Evolutionary conservation across 2,797 vertebrate genomes (phyloP).

Genomic region (Balearica regulorum): DNA sequence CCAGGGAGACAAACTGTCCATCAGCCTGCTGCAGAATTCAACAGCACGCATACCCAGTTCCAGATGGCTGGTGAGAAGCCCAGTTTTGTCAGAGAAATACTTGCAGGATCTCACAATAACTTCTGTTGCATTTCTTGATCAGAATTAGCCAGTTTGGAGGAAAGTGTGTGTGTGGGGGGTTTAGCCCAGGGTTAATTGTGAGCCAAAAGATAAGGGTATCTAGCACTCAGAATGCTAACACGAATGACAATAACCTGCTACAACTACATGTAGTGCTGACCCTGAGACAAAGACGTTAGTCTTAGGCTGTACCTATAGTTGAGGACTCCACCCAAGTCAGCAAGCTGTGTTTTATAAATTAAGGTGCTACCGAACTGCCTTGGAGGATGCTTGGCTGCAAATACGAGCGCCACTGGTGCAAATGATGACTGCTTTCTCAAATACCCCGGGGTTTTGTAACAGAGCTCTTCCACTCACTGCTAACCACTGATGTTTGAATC

Average conservation of each 20-base stretch:
- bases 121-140: not conserved
- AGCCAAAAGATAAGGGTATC: not conserved
- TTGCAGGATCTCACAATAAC: not conserved
- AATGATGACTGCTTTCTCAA: not conserved
- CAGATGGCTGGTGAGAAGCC: not conserved
- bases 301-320: not conserved
- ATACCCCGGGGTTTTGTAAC: not conserved
- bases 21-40: not conserved
- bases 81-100: not conserved
- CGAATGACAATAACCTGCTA: not conserved
- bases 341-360: not conserved
- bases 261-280: not conserved
- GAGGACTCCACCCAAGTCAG: not conserved
- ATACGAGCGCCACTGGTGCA: not conserved
- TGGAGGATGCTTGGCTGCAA: not conserved
- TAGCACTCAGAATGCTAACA: not conserved
- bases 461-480: not conserved
- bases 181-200: not conserved
- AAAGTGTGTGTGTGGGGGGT: no score
- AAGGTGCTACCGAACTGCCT: not conserved
- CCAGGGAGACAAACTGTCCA: not conserved
- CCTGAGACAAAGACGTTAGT: not conserved
- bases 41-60: fast-evolving
- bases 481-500: not conserved
- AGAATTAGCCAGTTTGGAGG: not conserved